phyloP scores from a whole-genome alignment of 1,140 invertebrate genomes.

The Aphis gossypii region DNA sequence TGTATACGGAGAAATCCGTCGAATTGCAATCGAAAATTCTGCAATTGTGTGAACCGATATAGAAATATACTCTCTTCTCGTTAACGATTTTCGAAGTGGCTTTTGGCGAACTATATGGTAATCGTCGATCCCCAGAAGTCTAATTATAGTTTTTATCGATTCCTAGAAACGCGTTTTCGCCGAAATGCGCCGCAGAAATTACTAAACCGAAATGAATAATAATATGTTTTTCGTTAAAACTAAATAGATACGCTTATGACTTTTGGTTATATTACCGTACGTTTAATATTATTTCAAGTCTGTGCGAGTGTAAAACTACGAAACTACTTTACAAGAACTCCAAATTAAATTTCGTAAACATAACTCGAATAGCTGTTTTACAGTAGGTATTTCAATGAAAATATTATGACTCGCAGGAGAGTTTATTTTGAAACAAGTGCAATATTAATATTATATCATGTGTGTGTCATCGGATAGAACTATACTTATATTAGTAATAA shows the following conservation, averaged over 20 bases:
- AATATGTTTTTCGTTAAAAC: too few species aligned
- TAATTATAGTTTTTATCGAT: not conserved
- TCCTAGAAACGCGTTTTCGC: not conserved
- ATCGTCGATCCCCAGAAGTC: not conserved
- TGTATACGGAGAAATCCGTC: too few species aligned
- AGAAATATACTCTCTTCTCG: not conserved
- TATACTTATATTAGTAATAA: too few species aligned
- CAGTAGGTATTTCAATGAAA: not conserved
- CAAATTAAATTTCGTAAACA: rapidly evolving
- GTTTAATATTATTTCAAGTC: too few species aligned
- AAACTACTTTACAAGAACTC: not conserved
- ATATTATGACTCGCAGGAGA: not conserved
- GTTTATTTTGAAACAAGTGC: not conserved
- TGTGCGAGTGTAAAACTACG: too few species aligned
- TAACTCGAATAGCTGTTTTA: not conserved
- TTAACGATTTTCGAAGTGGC: not conserved
- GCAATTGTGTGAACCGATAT: not conserved
- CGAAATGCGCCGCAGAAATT: not conserved
- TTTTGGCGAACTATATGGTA: not conserved
- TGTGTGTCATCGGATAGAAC: too few species aligned
- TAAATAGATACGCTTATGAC: too few species aligned
- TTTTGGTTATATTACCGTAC: too few species aligned
- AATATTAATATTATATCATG: not conserved
- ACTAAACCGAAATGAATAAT: not conserved
- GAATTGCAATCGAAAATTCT: too few species aligned